Evolutionary conservation across 2,797 vertebrate species (phyloP).

Genomic region (Zalophus californianus): DNA sequence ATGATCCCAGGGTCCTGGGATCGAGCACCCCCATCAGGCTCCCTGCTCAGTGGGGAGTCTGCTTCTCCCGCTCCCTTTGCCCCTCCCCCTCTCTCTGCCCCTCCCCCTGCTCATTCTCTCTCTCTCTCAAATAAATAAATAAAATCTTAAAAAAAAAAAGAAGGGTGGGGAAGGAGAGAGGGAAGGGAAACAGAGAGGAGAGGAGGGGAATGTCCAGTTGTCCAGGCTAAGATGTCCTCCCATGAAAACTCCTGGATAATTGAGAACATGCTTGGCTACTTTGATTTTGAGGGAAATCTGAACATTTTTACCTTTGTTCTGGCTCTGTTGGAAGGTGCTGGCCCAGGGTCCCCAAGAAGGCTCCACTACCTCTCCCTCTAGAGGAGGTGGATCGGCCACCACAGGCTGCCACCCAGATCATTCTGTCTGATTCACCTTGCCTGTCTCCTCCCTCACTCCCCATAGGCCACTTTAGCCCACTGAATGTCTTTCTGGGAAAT

Average conservation of each 20-base stretch:
- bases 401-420: conserved; percentile 75
- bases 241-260: neutral
- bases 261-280: neutral
- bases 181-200: neutral
- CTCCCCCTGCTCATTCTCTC: neutral
- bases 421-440: conserved; percentile 86
- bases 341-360: neutral
- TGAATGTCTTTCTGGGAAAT: conserved; percentile 87
- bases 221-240: neutral
- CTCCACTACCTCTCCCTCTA: too few species aligned
- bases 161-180: too few species aligned
- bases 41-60: neutral
- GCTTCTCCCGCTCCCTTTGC: neutral
- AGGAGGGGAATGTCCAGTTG: neutral
- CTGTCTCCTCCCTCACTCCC: conserved; percentile 83
- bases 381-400: conserved; percentile 70
- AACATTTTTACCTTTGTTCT: neutral
- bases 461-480: conserved; percentile 83
- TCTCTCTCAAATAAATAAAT: neutral
- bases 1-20: neutral
- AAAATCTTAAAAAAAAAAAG: neutral
- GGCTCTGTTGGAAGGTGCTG: neutral
- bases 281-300: neutral
- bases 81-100: neutral
- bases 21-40: neutral